Base-by-base conservation (phyloP, 2,888 invertebrate genomes). In the Rhimphoctona megacephalus region DNA sequence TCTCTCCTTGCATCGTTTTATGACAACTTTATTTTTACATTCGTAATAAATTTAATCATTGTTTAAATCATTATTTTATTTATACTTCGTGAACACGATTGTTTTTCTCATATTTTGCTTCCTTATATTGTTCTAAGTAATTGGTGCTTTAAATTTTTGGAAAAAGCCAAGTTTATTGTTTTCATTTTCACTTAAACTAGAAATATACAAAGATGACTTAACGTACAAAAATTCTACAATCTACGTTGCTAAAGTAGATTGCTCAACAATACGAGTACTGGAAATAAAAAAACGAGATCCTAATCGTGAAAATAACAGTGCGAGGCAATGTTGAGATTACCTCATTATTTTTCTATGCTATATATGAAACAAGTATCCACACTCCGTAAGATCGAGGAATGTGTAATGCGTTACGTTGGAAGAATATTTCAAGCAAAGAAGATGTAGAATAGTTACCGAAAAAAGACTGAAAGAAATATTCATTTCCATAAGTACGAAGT, bases 401-500 rank as follows among this genome's bases (percentile, higher is more conserved):
- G 61, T 74, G n/a, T 25, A 69, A 49, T 49, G 36, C 64, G 61
- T 57, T 77, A 25, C 25, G 78, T 22, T 30, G 36, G 22, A 57
- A 46, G 25, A 66, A 36, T 61, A 39, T 61, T 70, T 69, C 30
- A 19, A 69, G 33, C 22, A 7, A n/a, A 19, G n/a, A 57, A 19
- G 49, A 49, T 46, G 49, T 36, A 66, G 25, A 6, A 52, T 49
- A 33, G 8, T 46, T 77, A 22, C 64, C 33, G 8, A 46, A 52
- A 49, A 49, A 22, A 43, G 30, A 70, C 22, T 72, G 30, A 46
- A 54, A 74, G 79, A 80, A 85, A 86, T 79, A 84, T 81, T 81
- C 79, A 61, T 79, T 77, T 64, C 73, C 77, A 74, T 82, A 82
- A 87, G 69, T 85, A 82, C 66, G 54, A 85, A 88, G 70, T 72